These are phyloP conservation scores for Drosophila subquinaria DNA, from an alignment of 2,888 invertebrate species.

Conservation along the genomic window DNA sequence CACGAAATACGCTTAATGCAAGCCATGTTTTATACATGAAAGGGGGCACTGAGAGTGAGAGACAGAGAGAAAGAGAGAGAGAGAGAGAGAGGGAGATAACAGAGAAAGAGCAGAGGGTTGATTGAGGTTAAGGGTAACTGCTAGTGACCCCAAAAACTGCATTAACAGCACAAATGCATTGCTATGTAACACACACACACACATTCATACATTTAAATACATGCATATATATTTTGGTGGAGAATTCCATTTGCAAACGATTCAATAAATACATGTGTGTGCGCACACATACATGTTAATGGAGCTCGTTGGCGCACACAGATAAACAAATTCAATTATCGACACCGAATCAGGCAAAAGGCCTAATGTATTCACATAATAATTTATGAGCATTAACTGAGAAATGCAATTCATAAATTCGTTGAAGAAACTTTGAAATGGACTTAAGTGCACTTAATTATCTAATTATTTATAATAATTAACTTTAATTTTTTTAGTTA, in stretches of 20 bases:
- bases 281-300: conserved; percentile 18
- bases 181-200: conserved; percentile 4
- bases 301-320: conserved; percentile 18
- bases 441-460: conserved; percentile 14
- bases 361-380: conserved; percentile 32
- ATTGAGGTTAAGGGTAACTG: conserved; percentile 20
- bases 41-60: background rate
- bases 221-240: background rate
- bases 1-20: conserved; percentile 66
- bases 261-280: conserved; percentile 20
- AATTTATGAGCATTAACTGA: conserved; percentile 34
- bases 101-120: conserved; percentile 1
- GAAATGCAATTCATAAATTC: conserved; percentile 3
- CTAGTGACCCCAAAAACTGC: conserved; percentile 28
- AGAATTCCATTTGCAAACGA: conserved; percentile 35
- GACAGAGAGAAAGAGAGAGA: background rate
- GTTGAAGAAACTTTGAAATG: background rate
- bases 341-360: conserved; percentile 23
- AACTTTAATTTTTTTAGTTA: background rate
- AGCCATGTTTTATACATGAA: conserved; percentile 70
- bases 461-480: conserved; percentile 9
- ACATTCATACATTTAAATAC: background rate
- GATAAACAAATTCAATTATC: conserved; percentile 60
- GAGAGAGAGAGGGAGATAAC: background rate
- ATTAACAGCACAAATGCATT: conserved; percentile 38